Evolutionary conservation across 2,797 vertebrate species (phyloP).

Genomic region (Neopelma chrysocephalum): DNA sequence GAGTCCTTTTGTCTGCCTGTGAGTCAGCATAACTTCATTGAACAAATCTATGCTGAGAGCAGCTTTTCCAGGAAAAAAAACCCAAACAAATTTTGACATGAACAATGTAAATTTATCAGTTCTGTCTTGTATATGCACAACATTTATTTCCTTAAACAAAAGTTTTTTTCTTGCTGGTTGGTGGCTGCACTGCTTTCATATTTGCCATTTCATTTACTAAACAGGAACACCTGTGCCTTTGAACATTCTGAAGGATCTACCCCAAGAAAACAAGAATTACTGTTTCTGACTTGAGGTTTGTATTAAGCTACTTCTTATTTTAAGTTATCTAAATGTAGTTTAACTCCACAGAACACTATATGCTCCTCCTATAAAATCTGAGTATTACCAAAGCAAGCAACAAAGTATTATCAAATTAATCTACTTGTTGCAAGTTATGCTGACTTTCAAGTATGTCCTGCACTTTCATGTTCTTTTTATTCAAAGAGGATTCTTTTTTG

Average conservation of each 20-base stretch:
- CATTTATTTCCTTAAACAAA: not conserved
- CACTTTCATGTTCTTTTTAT: not conserved
- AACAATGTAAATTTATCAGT: not conserved
- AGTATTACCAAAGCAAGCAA: not conserved
- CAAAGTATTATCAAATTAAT: not conserved
- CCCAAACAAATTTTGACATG: rapidly evolving
- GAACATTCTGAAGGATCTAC: not conserved
- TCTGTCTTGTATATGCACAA: not conserved
- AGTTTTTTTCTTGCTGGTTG: not conserved
- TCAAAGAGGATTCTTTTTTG: not conserved
- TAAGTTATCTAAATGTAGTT: not conserved
- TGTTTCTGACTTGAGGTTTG: not conserved
- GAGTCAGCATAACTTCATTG: not conserved
- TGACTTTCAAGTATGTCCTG: not conserved
- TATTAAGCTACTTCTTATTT: not conserved
- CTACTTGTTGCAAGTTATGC: not conserved
- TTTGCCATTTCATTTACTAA: not conserved
- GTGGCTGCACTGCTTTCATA: not conserved
- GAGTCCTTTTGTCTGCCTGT: not conserved
- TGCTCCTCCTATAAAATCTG: not conserved
- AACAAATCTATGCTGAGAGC: not conserved
- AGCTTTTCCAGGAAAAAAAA: not conserved
- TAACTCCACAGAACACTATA: not conserved
- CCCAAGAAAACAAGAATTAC: not conserved
- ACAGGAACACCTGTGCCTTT: not conserved